phyloP scores from a whole-genome alignment of 2,797 vertebrate genomes.

The Cyprinodon diabolis region DNA sequence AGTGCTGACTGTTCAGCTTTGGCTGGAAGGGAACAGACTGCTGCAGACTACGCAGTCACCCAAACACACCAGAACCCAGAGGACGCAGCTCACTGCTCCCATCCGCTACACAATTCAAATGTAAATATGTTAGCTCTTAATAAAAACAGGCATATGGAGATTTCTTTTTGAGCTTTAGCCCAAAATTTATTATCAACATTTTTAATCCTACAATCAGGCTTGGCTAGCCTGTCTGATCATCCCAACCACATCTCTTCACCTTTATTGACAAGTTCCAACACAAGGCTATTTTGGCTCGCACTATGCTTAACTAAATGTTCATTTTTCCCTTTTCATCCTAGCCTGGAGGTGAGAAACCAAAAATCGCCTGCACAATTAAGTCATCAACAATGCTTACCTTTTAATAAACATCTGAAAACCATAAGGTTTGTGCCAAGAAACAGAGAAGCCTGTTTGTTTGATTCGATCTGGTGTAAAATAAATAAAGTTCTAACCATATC shows the following conservation, averaged over 20 bases:
- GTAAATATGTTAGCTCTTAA: neutral
- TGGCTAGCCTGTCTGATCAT: neutral
- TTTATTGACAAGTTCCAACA: no score
- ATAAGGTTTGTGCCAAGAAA: no score
- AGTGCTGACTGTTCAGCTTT: conserved; percentile 34
- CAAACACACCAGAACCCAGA: neutral
- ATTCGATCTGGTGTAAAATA: no score
- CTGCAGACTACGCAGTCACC: conserved; percentile 36
- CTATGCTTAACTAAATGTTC: no score
- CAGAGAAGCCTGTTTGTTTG: no score
- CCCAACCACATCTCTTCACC: neutral
- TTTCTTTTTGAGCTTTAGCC: neutral
- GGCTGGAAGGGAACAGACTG: conserved; percentile 37
- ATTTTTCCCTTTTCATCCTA: no score
- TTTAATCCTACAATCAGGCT: neutral
- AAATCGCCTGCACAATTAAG: no score
- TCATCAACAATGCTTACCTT: no score
- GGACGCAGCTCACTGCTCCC: neutral
- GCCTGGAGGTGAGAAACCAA: no score
- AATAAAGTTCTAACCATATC: neutral
- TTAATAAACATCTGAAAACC: no score
- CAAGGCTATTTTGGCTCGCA: no score
- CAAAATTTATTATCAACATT: neutral
- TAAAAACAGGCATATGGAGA: neutral
- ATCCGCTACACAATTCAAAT: conserved; percentile 1